Conservation (phyloP, 2,888 invertebrate genomes). For the Alviniconcha strummeri region DNA sequence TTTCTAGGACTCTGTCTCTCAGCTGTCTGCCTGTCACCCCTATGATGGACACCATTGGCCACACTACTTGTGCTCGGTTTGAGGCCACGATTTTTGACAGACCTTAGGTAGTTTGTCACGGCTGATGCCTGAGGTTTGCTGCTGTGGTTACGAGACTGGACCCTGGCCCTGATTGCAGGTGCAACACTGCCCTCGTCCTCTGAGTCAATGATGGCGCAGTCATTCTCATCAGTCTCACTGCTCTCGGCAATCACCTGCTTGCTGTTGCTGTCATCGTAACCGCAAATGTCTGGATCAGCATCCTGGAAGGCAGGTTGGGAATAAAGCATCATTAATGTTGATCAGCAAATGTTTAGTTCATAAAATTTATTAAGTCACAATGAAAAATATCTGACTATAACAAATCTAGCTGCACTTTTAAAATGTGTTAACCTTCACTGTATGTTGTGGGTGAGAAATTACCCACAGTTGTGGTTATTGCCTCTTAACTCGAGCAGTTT, state of each 20-base stretch:
- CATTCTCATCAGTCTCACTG: conserved; percentile 10
- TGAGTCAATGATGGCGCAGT: background rate
- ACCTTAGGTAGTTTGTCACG: too few species aligned
- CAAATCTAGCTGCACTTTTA: too few species aligned
- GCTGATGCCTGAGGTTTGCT: background rate
- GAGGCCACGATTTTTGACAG: background rate
- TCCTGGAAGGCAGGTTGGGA: too few species aligned
- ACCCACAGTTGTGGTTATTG: too few species aligned
- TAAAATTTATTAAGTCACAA: too few species aligned
- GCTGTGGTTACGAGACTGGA: background rate
- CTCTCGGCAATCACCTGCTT: background rate
- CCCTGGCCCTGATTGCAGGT: background rate
- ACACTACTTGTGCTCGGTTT: background rate
- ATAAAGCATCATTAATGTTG: too few species aligned
- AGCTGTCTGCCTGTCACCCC: background rate
- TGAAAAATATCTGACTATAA: too few species aligned
- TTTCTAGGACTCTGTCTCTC: background rate
- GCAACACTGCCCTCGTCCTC: background rate
- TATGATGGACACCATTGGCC: background rate
- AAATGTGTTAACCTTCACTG: too few species aligned
- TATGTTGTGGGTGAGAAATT: too few species aligned
- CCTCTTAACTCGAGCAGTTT: too few species aligned
- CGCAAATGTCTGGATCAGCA: too few species aligned
- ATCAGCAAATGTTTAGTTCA: too few species aligned
- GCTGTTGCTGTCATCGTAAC: background rate